These are phyloP conservation scores for Psittacula derbiana DNA, from an alignment of 2,797 vertebrate genomes.

Conservation along the genomic window DNA sequence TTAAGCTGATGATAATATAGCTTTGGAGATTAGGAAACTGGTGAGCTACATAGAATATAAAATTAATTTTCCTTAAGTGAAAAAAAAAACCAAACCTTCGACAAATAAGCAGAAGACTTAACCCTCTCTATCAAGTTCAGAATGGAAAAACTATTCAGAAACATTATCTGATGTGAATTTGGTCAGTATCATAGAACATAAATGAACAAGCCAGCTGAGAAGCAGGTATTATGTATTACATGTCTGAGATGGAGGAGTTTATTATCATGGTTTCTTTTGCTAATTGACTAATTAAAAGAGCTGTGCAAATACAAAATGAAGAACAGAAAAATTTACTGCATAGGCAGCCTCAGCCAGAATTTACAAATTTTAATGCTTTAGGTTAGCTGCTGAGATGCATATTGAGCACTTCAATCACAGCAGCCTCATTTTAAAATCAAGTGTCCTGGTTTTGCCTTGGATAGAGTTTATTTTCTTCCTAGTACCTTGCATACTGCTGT, in stretches of 20 bases:
- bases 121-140: not conserved
- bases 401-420: not conserved
- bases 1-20: not conserved
- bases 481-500: not conserved
- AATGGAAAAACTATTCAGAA: not conserved
- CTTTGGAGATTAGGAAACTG: conserved; percentile 3
- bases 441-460: not conserved
- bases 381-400: not conserved
- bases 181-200: not conserved
- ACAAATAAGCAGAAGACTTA: not conserved
- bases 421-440: not conserved
- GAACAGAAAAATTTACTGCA: not conserved
- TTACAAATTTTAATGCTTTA: not conserved
- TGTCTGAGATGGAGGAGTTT: not conserved
- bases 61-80: not conserved
- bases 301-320: not conserved
- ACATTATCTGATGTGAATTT: not conserved
- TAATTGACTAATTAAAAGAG: not conserved
- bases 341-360: not conserved
- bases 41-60: not conserved
- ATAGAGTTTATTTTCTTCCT: not conserved
- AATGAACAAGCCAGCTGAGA: not conserved
- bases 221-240: not conserved
- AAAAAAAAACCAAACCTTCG: not conserved
- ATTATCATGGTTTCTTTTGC: not conserved